A percentile compares a stretch with the other conserved stretches of the same genome.
phyloP scores from a whole-genome alignment of 2,888 invertebrate genomes.

The Ceratothoa steindachneri region DNA sequence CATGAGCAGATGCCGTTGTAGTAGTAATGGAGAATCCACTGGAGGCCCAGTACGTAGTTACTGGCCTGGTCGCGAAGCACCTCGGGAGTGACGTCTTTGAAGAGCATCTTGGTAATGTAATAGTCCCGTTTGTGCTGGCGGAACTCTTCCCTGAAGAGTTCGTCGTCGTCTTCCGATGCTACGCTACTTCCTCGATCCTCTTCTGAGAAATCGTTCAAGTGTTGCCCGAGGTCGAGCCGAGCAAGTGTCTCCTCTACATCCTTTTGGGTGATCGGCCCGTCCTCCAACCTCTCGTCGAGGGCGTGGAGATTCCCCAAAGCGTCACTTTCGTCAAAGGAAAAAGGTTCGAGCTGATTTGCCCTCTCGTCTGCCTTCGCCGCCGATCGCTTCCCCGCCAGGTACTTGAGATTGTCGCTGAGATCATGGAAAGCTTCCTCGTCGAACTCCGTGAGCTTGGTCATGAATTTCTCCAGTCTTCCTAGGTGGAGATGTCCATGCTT shows the following conservation, averaged over 20 bases:
- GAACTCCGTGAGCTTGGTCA: conserved; percentile 68
- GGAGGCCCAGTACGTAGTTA: conserved; percentile 85
- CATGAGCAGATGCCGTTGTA: conserved; percentile 94
- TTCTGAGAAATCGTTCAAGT: conserved; percentile 40
- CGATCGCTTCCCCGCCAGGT: conserved; percentile 69
- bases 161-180: conserved; percentile 56
- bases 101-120: conserved; percentile 83
- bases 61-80: conserved; percentile 76
- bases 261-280: not conserved
- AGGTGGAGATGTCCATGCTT: conserved; percentile 80
- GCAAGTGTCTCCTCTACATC: not conserved
- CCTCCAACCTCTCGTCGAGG: not conserved
- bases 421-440: conserved; percentile 69
- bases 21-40: conserved; percentile 95
- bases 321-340: conserved; percentile 27
- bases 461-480: conserved; percentile 75
- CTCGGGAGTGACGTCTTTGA: conserved; percentile 63
- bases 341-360: conserved; percentile 21
- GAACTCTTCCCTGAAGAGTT: conserved; percentile 64
- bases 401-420: conserved; percentile 72
- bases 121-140: conserved; percentile 80
- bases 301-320: conserved; percentile 12
- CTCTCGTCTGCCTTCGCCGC: conserved; percentile 21
- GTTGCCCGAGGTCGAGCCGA: not conserved
- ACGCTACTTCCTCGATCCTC: conserved; percentile 55